Base-by-base conservation (phyloP, 2,888 invertebrate genomes). In the Lucinisca nassula region DNA sequence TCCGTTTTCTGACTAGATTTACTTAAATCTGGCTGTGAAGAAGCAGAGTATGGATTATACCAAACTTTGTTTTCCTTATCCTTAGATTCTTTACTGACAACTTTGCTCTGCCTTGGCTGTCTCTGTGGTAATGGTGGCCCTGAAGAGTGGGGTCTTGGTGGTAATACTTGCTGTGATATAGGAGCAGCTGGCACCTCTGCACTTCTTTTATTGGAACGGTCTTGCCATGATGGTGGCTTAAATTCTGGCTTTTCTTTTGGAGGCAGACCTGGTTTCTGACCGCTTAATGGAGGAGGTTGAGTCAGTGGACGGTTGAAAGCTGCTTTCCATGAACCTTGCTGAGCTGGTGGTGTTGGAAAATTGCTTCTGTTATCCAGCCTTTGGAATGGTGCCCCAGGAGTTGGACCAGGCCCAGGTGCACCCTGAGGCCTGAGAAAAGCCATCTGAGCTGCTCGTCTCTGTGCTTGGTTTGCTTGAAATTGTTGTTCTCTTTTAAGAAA, bases 241-340 rank as follows among this genome's bases (percentile, higher is more conserved):
- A 30, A 61, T 10, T 61, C 61, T 30, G 24, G 61, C 27, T 30
- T 61, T 24, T 61, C 14, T 10, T 51, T 51, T 8, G 30, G 10
- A 24, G 61, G 61, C 2, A 61, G 30, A 30, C 61, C 30, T 27
- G 61, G 61, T 61, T 61, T 61, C 27, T 10, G 61, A 8, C 61
- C 61, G 10, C 27, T 30, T 30, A 30, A 24, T 1, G 24, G 24
- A 10, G 61, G 24, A 6, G 61, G 61, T 27, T 61, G 61, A 61
- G 6, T 61, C 61, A 61, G 27, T 61, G 61, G 61, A 61, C 61
- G 61, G 12, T 4, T 30, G 14, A 61, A 61, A 10, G 61, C 61
- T 8, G 61, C 61, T 61, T 61, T 61, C 61, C 61, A 61, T 1
- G 61, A 61, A 4, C 61, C 61, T 61, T 61, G 61, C 61, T 61